Conservation (phyloP, 2,797 vertebrate genomes). For the Pseudomugil gertrudae region DNA sequence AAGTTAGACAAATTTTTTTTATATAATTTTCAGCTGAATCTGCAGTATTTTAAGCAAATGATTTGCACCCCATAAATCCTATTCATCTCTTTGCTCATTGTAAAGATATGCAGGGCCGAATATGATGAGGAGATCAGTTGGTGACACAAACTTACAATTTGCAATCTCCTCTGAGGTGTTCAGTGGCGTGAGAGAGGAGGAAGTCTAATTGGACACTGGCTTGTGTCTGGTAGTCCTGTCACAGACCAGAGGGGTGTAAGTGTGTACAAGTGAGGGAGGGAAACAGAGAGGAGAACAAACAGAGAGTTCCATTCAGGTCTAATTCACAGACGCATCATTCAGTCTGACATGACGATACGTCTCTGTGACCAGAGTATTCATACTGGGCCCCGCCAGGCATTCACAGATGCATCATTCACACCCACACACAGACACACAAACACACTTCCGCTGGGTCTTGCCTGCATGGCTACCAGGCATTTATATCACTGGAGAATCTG, state of each 20-base stretch:
- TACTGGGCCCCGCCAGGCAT: slow-evolving; percentile 59
- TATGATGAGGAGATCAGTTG: slow-evolving; percentile 53
- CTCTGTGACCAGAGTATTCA: slow-evolving; percentile 71
- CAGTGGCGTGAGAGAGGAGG: slow-evolving; percentile 40
- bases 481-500: slow-evolving; percentile 56
- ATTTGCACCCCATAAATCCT: neutral
- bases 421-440: slow-evolving; percentile 63
- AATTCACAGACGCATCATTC: slow-evolving; percentile 79
- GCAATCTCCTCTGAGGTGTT: slow-evolving; percentile 56
- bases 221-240: slow-evolving; percentile 71
- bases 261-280: slow-evolving; percentile 41
- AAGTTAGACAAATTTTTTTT: slow-evolving; percentile 2
- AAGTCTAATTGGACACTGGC: slow-evolving; percentile 61
- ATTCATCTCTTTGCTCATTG: slow-evolving; percentile 13
- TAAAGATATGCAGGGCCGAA: slow-evolving; percentile 56
- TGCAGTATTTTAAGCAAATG: neutral
- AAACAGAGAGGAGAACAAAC: slow-evolving; percentile 65
- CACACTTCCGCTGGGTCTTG: slow-evolving; percentile 58
- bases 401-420: slow-evolving; percentile 73
- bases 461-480: slow-evolving; percentile 49
- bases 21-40: neutral
- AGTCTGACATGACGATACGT: slow-evolving; percentile 74
- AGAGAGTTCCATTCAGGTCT: slow-evolving; percentile 80
- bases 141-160: slow-evolving; percentile 57
- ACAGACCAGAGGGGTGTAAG: slow-evolving; percentile 59